phyloP scores from a whole-genome alignment of 2,888 invertebrate genomes.

The Leistus spinibarbis region DNA sequence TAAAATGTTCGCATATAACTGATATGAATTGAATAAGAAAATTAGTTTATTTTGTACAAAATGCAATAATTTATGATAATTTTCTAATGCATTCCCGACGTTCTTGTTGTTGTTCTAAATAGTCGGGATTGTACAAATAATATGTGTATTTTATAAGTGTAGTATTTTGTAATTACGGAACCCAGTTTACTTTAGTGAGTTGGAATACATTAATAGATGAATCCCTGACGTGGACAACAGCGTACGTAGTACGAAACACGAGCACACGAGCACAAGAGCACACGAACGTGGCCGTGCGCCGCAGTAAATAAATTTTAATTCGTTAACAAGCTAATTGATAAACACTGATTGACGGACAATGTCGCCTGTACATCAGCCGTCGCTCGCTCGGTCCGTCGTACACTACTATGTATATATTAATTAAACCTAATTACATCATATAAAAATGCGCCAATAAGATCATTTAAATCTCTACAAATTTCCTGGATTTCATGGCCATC shows the following conservation, averaged over 20 bases:
- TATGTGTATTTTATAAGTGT: too few relatives aligned
- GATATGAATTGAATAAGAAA: too few relatives aligned
- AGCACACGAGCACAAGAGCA: background rate
- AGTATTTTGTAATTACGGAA: too few relatives aligned
- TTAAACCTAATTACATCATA: background rate
- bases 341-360: constrained; percentile 5
- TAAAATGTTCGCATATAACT: too few relatives aligned
- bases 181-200: too few relatives aligned
- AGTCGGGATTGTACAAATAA: too few relatives aligned
- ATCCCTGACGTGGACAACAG: background rate
- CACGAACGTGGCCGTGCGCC: background rate
- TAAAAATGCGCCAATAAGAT: background rate
- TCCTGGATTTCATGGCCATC: background rate
- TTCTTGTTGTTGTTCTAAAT: too few relatives aligned
- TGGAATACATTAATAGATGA: too few relatives aligned
- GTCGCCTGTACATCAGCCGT: background rate
- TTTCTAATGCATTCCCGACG: too few relatives aligned
- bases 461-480: background rate
- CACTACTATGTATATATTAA: background rate
- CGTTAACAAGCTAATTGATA: constrained; percentile 8
- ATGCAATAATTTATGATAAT: too few relatives aligned
- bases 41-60: too few relatives aligned
- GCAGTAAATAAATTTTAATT: constrained; percentile 1
- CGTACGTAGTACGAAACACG: background rate
- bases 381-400: too few relatives aligned